Conservation (phyloP, 2,113 vertebrate genomes). For the Rousettus leschenaultii region DNA sequence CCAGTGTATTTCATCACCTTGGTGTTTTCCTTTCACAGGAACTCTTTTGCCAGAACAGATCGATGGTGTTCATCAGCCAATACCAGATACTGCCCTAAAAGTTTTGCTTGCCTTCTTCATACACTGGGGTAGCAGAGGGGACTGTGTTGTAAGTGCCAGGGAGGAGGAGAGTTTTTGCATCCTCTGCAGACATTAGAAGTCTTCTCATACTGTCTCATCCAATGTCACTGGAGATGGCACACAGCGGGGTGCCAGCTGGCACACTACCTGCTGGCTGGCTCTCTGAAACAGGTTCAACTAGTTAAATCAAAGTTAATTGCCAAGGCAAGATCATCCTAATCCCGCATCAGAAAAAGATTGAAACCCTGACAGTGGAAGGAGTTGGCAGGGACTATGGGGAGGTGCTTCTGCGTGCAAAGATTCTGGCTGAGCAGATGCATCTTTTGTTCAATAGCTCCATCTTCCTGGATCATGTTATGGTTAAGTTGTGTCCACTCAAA, state of each 20-base stretch:
- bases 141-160: not conserved
- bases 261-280: not conserved
- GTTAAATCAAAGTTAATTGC: not conserved
- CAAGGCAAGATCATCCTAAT: slow-evolving; percentile 16
- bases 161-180: not conserved
- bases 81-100: not conserved
- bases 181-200: not conserved
- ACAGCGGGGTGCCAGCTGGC: not conserved
- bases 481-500: not conserved
- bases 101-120: not conserved
- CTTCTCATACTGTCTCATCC: not conserved
- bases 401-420: not conserved
- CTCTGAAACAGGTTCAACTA: slow-evolving; percentile 34
- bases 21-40: not conserved
- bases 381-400: not conserved
- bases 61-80: not conserved
- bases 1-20: slow-evolving; percentile 45
- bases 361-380: not conserved
- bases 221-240: not conserved
- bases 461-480: not conserved
- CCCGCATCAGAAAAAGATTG: not conserved
- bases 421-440: not conserved
- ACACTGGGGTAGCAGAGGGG: not conserved
- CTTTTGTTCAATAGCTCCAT: not conserved
- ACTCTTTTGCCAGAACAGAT: not conserved